These are phyloP conservation scores for Eristalis intricaria DNA, from an alignment of 2,888 invertebrate species.

Conservation along the genomic window DNA sequence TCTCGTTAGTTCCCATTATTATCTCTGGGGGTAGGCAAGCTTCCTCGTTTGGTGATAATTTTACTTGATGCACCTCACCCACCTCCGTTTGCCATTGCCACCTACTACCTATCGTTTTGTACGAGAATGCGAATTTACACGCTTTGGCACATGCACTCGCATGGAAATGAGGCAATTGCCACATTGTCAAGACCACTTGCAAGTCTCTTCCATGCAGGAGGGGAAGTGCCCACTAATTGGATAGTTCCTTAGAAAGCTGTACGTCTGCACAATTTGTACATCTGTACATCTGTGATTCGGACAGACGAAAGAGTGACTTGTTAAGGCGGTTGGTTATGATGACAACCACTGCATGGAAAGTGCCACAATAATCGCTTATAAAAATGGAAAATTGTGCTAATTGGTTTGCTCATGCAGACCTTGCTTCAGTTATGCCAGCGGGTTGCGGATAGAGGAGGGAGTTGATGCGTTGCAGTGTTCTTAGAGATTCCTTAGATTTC, in stretches of 20 bases:
- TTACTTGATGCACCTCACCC: constrained; percentile 35
- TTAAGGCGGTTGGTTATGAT: constrained; percentile 51
- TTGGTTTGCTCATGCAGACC: constrained; percentile 57
- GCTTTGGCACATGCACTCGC: constrained; percentile 43
- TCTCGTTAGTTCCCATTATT: constrained; percentile 70
- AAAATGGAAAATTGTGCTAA: constrained; percentile 72
- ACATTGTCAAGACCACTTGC: constrained; percentile 64
- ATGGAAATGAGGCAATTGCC: constrained; percentile 71
- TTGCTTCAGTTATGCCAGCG: not conserved
- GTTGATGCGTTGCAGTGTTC: not conserved
- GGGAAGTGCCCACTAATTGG: constrained; percentile 73
- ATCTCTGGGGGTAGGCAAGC: constrained; percentile 62
- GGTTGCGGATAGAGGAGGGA: constrained; percentile 17
- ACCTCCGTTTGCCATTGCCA: constrained; percentile 1
- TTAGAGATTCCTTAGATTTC: constrained; percentile 31
- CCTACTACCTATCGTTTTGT: constrained; percentile 8
- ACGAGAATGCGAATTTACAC: constrained; percentile 12
- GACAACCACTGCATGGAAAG: constrained; percentile 45
- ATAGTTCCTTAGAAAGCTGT: constrained; percentile 71
- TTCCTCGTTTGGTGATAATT: constrained; percentile 71
- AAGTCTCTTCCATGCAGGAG: constrained; percentile 53
- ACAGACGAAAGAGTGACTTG: constrained; percentile 42
- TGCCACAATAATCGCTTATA: constrained; percentile 61
- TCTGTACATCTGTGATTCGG: constrained; percentile 41
- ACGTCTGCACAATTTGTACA: too few species aligned